Conservation (phyloP, 1,140 invertebrate genomes). For the Bombus sylvicola region DNA sequence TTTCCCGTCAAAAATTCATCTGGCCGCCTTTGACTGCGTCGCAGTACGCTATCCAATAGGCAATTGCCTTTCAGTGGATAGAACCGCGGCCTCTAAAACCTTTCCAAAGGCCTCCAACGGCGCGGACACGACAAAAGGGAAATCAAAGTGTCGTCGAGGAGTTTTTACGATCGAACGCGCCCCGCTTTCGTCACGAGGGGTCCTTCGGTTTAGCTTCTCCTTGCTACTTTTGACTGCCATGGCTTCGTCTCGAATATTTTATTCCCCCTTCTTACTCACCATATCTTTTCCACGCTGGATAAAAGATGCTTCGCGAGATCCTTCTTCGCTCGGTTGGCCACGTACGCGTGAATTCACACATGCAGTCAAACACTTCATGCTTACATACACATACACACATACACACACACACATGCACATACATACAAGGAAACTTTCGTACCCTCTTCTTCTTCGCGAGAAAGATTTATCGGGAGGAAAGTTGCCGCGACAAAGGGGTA, state of each 20-base stretch:
- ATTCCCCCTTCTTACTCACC: background rate
- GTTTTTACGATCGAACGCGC: slow-evolving; percentile 68
- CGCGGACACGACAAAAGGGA: slow-evolving; percentile 51
- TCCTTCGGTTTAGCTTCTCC: slow-evolving; percentile 54
- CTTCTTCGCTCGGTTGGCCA: slow-evolving; percentile 38
- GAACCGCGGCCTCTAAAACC: slow-evolving; percentile 41
- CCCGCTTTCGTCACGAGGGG: slow-evolving; percentile 38
- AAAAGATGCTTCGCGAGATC: slow-evolving; percentile 46
- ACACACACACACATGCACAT: too few relatives aligned
- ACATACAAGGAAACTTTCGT: slow-evolving; percentile 23
- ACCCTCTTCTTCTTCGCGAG: background rate
- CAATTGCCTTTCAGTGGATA: slow-evolving; percentile 48
- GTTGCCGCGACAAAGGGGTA: slow-evolving; percentile 52
- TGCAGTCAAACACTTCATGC: background rate
- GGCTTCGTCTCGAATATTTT: slow-evolving; percentile 23
- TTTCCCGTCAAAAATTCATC: slow-evolving; percentile 49
- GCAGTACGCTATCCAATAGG: slow-evolving; percentile 24
- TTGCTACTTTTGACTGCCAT: slow-evolving; percentile 43
- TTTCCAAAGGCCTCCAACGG: slow-evolving; percentile 39
- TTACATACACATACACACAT: background rate
- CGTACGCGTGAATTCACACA: slow-evolving; percentile 2
- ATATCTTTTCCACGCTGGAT: slow-evolving; percentile 44
- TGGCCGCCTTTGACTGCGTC: slow-evolving; percentile 33
- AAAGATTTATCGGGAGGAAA: slow-evolving; percentile 49
- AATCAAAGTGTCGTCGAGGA: slow-evolving; percentile 65